These are phyloP conservation scores for Leptoclinus maculatus DNA, from an alignment of 2,797 vertebrate genomes.

Conservation along the genomic window DNA sequence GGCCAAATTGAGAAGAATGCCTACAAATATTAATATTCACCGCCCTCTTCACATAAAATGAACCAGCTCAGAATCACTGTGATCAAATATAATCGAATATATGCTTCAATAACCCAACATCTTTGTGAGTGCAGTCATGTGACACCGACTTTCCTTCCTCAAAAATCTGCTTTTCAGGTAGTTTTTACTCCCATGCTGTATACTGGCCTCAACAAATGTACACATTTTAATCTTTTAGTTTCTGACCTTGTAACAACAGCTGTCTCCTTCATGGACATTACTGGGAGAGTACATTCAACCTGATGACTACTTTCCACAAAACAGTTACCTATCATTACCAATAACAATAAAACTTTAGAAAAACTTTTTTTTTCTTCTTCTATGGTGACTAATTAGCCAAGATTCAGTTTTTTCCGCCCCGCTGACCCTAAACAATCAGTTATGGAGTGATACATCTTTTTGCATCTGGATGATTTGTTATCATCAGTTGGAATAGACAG, in stretches of 20 bases:
- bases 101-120: not conserved
- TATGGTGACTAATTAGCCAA: not conserved
- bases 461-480: slow-evolving; percentile 47
- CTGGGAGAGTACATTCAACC: not conserved
- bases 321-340: not conserved
- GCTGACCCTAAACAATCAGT: slow-evolving; percentile 2
- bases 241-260: not conserved
- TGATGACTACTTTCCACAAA: not conserved
- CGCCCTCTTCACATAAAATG: not conserved
- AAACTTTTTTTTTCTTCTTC: not conserved
- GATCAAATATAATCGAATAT: not conserved
- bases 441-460: slow-evolving; percentile 32
- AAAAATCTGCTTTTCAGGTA: slow-evolving; percentile 1
- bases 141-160: not conserved
- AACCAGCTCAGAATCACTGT: not conserved
- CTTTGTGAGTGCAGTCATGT: not conserved
- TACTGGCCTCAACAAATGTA: not conserved
- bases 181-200: not conserved
- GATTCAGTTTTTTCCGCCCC: not conserved
- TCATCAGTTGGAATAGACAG: slow-evolving; percentile 29
- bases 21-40: not conserved
- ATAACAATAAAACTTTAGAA: not conserved
- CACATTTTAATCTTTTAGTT: not conserved
- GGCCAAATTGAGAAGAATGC: not conserved
- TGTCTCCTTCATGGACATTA: not conserved